Evolutionary conservation across 1,140 invertebrate genomes (phyloP).

Genomic region (Drosophila repleta): DNA sequence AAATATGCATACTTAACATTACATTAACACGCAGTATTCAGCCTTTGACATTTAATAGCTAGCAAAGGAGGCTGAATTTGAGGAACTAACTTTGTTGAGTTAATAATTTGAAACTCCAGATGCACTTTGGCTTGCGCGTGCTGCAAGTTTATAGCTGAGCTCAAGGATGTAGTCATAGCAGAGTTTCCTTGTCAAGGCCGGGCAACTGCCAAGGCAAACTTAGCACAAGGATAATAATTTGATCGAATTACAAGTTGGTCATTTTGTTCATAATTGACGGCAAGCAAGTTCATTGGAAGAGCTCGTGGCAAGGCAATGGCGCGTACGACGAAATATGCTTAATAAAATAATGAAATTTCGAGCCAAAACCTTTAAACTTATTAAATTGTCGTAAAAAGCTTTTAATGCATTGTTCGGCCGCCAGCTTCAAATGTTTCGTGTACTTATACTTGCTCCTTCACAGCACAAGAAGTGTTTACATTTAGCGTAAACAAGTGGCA

Average conservation of each 20-base stretch:
- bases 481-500: constrained; percentile 15
- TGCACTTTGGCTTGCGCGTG: neutral
- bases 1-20: no score
- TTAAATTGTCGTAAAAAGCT: constrained; percentile 35
- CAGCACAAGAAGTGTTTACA: constrained; percentile 38
- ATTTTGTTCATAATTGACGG: constrained; percentile 29
- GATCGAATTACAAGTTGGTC: neutral
- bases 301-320: neutral
- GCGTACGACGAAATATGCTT: constrained; percentile 7
- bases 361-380: constrained; percentile 41
- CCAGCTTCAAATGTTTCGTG: neutral
- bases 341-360: constrained; percentile 32
- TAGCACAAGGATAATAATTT: constrained; percentile 1
- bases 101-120: neutral
- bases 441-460: neutral
- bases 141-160: constrained; percentile 13
- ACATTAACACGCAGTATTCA: no score
- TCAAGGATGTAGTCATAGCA: no score
- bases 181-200: neutral
- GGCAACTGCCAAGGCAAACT: neutral
- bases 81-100: no score
- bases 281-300: constrained; percentile 19
- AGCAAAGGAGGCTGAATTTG: no score
- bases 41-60: no score
- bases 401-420: constrained; percentile 2